A percentile compares a stretch with the other conserved stretches of the same genome.
phyloP scores from a whole-genome alignment of 2,888 invertebrate genomes.

The Nebria salina region DNA sequence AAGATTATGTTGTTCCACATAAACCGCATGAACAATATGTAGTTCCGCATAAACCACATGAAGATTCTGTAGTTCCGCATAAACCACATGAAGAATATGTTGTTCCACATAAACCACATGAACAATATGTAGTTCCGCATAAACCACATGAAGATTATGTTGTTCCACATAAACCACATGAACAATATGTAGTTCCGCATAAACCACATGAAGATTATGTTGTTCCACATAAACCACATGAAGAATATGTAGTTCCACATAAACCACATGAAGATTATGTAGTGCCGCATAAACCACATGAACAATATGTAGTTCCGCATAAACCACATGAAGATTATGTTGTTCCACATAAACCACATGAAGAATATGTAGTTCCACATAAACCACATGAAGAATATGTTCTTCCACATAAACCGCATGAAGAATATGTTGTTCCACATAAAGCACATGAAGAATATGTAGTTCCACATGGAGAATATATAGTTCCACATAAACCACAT shows the following conservation, averaged over 20 bases:
- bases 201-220: not conserved
- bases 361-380: not conserved
- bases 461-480: not conserved
- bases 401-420: not conserved
- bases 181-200: not conserved
- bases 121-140: not conserved
- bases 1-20: not conserved
- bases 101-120: not conserved
- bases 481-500: constrained; percentile 3
- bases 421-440: not conserved
- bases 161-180: not conserved
- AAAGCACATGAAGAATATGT: not conserved
- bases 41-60: not conserved
- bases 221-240: not conserved
- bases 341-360: not conserved
- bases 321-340: not conserved
- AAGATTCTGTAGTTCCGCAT: not conserved
- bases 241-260: not conserved
- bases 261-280: constrained; percentile 2
- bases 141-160: too few species aligned
- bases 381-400: too few species aligned
- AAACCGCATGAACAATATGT: too few species aligned
- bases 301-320: not conserved
- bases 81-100: too few species aligned
- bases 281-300: not conserved